These are phyloP conservation scores for Chrysopa pallens DNA, from an alignment of 1,140 invertebrate species.

Conservation along the genomic window DNA sequence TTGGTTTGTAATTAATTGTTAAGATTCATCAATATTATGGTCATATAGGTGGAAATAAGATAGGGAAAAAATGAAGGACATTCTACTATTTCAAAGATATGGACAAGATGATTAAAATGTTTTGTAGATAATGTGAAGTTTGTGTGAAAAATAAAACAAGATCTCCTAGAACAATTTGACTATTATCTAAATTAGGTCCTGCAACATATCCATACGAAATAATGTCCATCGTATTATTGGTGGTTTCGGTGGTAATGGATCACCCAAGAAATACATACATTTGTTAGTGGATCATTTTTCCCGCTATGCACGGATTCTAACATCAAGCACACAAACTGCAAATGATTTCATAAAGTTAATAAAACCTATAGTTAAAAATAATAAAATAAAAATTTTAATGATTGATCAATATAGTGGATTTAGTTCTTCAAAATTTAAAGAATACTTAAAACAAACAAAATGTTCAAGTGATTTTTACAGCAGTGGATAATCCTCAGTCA, in stretches of 20 bases:
- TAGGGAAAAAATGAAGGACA: constrained; percentile 10
- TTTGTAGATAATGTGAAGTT: constrained; percentile 14
- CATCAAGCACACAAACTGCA: too few relatives aligned
- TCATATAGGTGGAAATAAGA: constrained; percentile 11
- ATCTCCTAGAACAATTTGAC: constrained; percentile 5
- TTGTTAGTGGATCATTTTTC: constrained; percentile 10
- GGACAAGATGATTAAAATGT: constrained; percentile 6
- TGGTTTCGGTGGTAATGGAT: constrained; percentile 13
- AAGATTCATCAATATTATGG: constrained; percentile 10
- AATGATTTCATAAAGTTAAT: too few relatives aligned
- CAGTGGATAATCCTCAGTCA: not conserved
- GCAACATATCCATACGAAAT: constrained; percentile 21
- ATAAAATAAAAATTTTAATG: too few relatives aligned
- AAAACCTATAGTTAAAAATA: too few relatives aligned
- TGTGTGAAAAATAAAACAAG: constrained; percentile 23
- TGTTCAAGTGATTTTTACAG: not conserved
- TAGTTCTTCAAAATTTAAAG: constrained; percentile 9
- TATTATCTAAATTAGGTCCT: constrained; percentile 19
- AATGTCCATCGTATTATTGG: constrained; percentile 12
- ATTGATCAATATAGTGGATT: too few relatives aligned
- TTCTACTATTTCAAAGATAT: constrained; percentile 11
- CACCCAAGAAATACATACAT: constrained; percentile 17
- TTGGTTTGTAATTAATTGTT: constrained; percentile 5
- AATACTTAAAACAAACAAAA: not conserved
- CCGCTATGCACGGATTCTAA: not conserved